Conservation (phyloP, 2,888 invertebrate genomes). For the Cataglyphis livida region DNA sequence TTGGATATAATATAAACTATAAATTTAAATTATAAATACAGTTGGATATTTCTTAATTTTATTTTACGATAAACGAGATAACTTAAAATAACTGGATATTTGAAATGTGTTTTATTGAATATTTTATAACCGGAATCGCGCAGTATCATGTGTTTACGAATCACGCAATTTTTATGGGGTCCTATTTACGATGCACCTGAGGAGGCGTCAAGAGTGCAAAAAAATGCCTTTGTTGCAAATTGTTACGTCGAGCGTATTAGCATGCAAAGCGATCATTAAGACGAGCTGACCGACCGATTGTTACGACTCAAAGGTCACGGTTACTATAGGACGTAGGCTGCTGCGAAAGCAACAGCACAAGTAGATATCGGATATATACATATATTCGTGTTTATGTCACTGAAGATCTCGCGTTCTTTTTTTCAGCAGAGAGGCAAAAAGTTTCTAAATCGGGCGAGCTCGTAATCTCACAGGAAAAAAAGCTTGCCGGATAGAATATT, state of each 20-base stretch:
- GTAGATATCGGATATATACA: not conserved
- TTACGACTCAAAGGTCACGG: conserved; percentile 68
- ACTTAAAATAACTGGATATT: not conserved
- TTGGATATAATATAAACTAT: no score
- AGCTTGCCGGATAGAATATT: not conserved
- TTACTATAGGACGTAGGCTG: conserved; percentile 62
- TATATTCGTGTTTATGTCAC: conserved; percentile 31
- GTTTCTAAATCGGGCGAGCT: not conserved
- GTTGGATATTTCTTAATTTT: not conserved
- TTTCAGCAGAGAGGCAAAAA: not conserved
- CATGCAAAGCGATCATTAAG: conserved; percentile 59
- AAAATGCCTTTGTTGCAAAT: conserved; percentile 33
- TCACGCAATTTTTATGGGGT: not conserved
- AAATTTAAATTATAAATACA: not conserved
- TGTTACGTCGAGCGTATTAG: conserved; percentile 39
- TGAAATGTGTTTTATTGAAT: not conserved
- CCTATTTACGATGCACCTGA: not conserved
- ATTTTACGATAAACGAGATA: not conserved
- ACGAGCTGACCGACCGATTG: conserved; percentile 55
- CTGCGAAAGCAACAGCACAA: conserved; percentile 53
- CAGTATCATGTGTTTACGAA: not conserved
- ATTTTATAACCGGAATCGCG: not conserved
- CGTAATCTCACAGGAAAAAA: not conserved
- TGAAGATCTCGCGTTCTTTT: conserved; percentile 6
- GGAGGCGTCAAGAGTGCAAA: conserved; percentile 8